A percentile compares a stretch with the other conserved stretches of the same genome.
Conservation (phyloP, 1,140 invertebrate genomes). For the Riptortus pedestris region DNA sequence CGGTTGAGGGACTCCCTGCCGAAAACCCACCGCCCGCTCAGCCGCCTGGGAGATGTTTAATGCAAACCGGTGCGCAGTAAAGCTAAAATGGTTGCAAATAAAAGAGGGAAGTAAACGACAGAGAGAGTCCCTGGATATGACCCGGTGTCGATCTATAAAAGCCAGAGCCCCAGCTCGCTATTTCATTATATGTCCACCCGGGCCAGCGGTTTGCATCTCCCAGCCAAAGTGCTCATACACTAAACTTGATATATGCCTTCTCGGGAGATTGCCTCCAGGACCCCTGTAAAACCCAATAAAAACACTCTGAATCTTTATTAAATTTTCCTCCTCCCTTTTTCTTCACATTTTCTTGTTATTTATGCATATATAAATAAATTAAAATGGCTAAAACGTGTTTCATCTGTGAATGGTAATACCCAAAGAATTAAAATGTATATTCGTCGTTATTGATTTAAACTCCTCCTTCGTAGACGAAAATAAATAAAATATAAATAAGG, state of each 20-base stretch:
- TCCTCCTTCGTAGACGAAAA: no score
- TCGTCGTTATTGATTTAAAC: no score
- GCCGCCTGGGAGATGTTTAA: background rate
- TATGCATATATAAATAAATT: no score
- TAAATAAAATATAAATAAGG: no score
- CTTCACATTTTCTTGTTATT: no score
- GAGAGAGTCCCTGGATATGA: background rate
- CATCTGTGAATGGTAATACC: no score
- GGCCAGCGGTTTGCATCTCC: background rate
- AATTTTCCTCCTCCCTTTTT: background rate
- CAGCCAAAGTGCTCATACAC: background rate
- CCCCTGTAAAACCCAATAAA: background rate
- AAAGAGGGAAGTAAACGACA: background rate
- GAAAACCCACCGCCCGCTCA: no score
- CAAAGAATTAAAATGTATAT: no score
- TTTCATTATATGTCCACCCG: background rate
- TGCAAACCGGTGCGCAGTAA: background rate
- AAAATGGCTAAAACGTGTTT: no score
- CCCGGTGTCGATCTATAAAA: background rate
- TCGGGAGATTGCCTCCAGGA: background rate
- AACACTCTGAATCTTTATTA: background rate
- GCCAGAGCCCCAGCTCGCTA: background rate
- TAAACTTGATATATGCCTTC: background rate
- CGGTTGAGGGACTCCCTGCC: no score
- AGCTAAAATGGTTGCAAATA: background rate